Percentiles rank a stretch among this genome's conserved stretches.
Conservation (phyloP, 2,888 invertebrate species). For the Agrotis ipsilon region DNA sequence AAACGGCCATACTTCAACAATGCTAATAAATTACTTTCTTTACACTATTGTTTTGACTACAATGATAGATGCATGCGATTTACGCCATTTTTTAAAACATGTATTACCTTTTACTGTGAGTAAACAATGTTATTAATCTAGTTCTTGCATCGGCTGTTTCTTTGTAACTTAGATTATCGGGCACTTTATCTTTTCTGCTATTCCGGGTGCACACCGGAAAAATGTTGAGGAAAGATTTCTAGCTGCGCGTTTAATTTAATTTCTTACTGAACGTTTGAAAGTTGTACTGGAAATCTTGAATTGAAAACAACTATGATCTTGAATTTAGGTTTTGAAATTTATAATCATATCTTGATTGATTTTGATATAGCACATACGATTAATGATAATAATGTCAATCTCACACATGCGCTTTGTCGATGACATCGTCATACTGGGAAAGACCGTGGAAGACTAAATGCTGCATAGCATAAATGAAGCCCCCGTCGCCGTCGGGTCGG, state of each 20-base stretch:
- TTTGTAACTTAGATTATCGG: constrained; percentile 55
- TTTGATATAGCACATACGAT: too few relatives aligned
- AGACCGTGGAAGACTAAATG: too few relatives aligned
- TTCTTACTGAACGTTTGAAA: not conserved
- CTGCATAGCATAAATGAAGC: too few relatives aligned
- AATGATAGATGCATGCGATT: constrained; percentile 54
- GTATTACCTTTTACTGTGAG: constrained; percentile 42
- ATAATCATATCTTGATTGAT: too few relatives aligned
- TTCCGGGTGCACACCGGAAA: constrained; percentile 55
- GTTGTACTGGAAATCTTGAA: not conserved
- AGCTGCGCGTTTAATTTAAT: constrained; percentile 5
- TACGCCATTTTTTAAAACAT: constrained; percentile 31
- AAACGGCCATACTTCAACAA: constrained; percentile 28
- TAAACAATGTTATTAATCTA: constrained; percentile 60
- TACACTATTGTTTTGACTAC: constrained; percentile 50
- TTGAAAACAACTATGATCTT: too few relatives aligned
- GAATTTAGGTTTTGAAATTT: too few relatives aligned
- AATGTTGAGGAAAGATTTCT: constrained; percentile 40
- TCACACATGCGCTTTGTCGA: too few relatives aligned
- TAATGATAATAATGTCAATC: too few relatives aligned
- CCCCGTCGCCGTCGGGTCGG: too few relatives aligned
- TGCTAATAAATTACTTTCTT: constrained; percentile 60
- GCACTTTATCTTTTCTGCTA: constrained; percentile 50
- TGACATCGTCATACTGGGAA: too few relatives aligned
- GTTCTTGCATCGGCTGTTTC: constrained; percentile 51